Evolutionary conservation across 2,113 vertebrate genomes (phyloP), one percentile per base, ranked within the genome.

Genomic region (Setophaga petechia): DNA sequence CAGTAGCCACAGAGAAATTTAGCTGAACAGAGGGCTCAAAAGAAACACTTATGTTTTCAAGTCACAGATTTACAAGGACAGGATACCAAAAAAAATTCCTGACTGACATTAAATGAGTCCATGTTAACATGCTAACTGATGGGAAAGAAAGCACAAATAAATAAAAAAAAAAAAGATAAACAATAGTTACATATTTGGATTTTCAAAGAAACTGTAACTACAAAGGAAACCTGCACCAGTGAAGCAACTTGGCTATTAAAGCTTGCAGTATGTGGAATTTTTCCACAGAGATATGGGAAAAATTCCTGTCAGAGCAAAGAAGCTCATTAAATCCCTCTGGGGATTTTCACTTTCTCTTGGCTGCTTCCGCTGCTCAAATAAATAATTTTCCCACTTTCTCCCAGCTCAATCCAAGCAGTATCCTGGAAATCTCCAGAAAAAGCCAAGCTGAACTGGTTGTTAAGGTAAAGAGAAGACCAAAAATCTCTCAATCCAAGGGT

Each of bases 31-130:
- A 58, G 12, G 37, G 47, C 47, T 94, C 3, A 5, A 74, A 94
- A 80, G 16, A 94, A 84, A 92, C 68, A 73, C 44, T 44, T 25
- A 24, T 58, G 68, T 47, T 87, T 86, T 86, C 46, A 94, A 88
- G 81, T 55, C 71, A 69, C n/a, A 87, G 63, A 78, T 75, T 96
- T 95, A 93, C 20, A 19, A 77, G 58, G 55, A 94, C 62, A 90
- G 71, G 65, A 89, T 35, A 84, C 13, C 15, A 73, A 79, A 89
- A 31, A 31, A 80, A 80, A 77, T 65, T 75, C 81, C 75, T 86
- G 54, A 89, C 24, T 91, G 85, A 22, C 51, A 83, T 25, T 71
- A 15, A 35, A 92, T 54, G 15, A 62, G 33, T n/a, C 19, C 63
- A 25, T 2, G 3, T 94, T 87, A 90, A 52, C 78, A 81, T 59